These are phyloP conservation scores for Tetramorium alpestre DNA, from an alignment of 1,140 invertebrate genomes.

Conservation along the genomic window DNA sequence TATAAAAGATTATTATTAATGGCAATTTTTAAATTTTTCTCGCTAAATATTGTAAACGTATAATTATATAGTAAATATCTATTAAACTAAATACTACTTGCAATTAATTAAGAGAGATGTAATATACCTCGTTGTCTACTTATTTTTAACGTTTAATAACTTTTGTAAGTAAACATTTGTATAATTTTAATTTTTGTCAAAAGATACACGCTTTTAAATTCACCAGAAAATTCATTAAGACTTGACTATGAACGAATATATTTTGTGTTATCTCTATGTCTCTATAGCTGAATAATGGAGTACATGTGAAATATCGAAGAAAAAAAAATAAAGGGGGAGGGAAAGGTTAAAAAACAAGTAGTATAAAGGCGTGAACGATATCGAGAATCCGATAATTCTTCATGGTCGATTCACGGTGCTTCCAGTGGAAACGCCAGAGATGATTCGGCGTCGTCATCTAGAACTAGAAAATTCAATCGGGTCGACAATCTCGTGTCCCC, in stretches of 20 bases:
- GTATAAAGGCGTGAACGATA: background rate
- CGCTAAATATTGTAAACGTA: background rate
- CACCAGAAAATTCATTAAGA: background rate
- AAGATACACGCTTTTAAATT: background rate
- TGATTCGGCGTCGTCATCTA: slow-evolving; percentile 65
- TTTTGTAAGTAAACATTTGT: background rate
- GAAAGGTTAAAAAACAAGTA: slow-evolving; percentile 16
- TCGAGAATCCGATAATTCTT: slow-evolving; percentile 32
- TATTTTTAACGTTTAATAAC: background rate
- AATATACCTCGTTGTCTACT: background rate
- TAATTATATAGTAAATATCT: background rate
- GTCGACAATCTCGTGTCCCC: slow-evolving; percentile 53
- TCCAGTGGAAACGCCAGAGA: slow-evolving; percentile 6
- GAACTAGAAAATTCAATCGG: slow-evolving; percentile 67
- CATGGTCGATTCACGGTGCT: slow-evolving; percentile 15
- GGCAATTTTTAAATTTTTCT: background rate
- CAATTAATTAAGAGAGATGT: slow-evolving; percentile 1
- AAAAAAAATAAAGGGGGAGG: background rate
- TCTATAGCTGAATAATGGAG: background rate
- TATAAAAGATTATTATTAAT: background rate
- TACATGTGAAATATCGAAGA: background rate
- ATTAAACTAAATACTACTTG: background rate
- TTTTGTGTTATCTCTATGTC: background rate
- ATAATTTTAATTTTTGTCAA: background rate
- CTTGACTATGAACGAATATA: background rate